phyloP scores from a whole-genome alignment of 2,888 invertebrate genomes.

The Calliopum simillimum region DNA sequence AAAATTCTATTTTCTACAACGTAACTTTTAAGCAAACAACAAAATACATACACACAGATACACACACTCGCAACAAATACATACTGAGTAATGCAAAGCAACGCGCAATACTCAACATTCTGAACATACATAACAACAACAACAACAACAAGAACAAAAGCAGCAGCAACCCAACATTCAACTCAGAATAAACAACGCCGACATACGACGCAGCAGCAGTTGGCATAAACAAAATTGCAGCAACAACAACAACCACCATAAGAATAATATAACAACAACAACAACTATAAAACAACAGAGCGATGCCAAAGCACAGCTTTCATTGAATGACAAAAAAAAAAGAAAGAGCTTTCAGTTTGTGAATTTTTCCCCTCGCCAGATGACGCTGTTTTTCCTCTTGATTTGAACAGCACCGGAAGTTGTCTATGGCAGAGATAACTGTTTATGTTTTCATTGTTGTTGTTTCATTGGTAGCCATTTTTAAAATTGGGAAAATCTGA shows the following conservation, averaged over 20 bases:
- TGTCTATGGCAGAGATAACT: too few species aligned
- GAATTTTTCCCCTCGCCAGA: conserved; percentile 1
- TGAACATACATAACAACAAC: conserved; percentile 14
- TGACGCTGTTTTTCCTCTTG: conserved; percentile 5
- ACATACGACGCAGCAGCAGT: conserved; percentile 11
- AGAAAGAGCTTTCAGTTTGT: conserved; percentile 2
- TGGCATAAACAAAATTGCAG: conserved; percentile 48
- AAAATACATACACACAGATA: conserved; percentile 32
- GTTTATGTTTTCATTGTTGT: too few species aligned
- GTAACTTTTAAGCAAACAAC: conserved; percentile 28
- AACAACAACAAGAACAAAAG: background rate
- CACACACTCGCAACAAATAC: conserved; percentile 27
- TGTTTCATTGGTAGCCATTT: too few species aligned
- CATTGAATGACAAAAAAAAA: background rate
- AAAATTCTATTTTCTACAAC: conserved; percentile 13
- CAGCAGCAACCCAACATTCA: too few species aligned
- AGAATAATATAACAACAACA: background rate
- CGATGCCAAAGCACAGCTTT: background rate
- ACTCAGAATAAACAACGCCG: conserved; percentile 55
- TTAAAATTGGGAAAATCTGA: too few species aligned
- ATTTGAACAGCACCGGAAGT: too few species aligned
- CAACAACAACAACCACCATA: conserved; percentile 20
- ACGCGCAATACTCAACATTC: conserved; percentile 36
- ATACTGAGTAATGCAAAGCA: conserved; percentile 33
- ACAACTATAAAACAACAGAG: background rate